Evolutionary conservation across 2,797 vertebrate species (phyloP), one percentile per base, ranked within the genome.

Genomic region (Acestrorhynchus altus): DNA sequence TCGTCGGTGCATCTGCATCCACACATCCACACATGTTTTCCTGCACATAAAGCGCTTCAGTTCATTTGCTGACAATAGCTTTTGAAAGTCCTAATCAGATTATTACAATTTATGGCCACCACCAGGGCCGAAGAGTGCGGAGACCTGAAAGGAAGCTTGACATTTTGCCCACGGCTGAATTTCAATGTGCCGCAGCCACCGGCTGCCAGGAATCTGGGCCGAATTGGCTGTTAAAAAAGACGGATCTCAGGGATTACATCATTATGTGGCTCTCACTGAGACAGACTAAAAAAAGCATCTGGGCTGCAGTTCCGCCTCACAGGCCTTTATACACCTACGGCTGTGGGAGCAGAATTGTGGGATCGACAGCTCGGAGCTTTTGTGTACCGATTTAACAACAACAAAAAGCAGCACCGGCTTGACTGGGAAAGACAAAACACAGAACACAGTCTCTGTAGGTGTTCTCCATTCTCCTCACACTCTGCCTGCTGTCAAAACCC

Each of bases 31-130:
- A 18, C 57, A 31, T 9, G 13, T 40, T 60, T 67, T 59, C 42
- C 15, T 13, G 7, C 22, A 13, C 20, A 52, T 61, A 74, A 74
- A 61, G 44, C 61, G 9, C 51, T 26, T 10, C 44, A 9, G 28
- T 20, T 47, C 11, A 16, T 76, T 80, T 57, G 67, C 66, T 78
- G 71, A 83, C 74, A 80, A 79, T 28, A 54, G 20, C 63, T 47
- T 79, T 40, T 81, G 42, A 68, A 70, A 64, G n/a, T 65, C 73
- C 57, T 76, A 79, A 85, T 87, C 79, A 85, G 79, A 84, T 81
- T 82, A 81, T 52, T 72, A 77, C 80, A 47, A 83, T 86, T 71
- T 81, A 67, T 71, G 78, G 51, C 78, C 28, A 11, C 59, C 35
- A 42, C 20, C 28, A 16, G 20, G 56, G 42, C 68, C n/a, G 54